phyloP scores from a whole-genome alignment of 2,888 invertebrate species.

The Entomobrya multifasciata region DNA sequence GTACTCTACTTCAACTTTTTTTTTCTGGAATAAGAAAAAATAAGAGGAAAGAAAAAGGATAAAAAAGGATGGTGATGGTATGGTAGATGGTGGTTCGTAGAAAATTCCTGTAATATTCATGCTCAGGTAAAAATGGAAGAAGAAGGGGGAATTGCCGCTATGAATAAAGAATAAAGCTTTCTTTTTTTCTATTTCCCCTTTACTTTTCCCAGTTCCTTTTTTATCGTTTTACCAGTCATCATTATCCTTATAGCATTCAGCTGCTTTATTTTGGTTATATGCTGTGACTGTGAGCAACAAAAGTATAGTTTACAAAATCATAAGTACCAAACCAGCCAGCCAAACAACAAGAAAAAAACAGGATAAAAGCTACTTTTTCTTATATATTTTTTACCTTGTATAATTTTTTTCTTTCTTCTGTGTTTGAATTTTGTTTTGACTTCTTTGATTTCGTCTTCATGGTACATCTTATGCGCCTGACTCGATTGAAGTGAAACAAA shows the following conservation, averaged over 20 bases:
- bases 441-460: constrained; percentile 48
- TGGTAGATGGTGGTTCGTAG: no score
- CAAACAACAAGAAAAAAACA: background rate
- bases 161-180: constrained; percentile 70
- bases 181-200: constrained; percentile 34
- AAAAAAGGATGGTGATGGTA: constrained; percentile 35
- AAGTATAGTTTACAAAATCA: no score
- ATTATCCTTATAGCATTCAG: constrained; percentile 2
- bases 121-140: constrained; percentile 70
- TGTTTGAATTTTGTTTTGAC: constrained; percentile 1
- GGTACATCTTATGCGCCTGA: constrained; percentile 29
- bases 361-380: background rate
- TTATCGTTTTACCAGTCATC: constrained; percentile 43
- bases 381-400: background rate
- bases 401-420: background rate
- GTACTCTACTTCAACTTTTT: background rate
- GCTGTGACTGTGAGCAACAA: constrained; percentile 6
- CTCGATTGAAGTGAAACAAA: constrained; percentile 72
- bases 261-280: no score
- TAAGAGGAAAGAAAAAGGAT: background rate
- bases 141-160: constrained; percentile 70
- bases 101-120: constrained; percentile 73
- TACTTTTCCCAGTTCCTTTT: constrained; percentile 25
- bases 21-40: background rate
- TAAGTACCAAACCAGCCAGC: no score